phyloP scores from a whole-genome alignment of 2,888 invertebrate genomes.

The Gandaritis pyraliata region DNA sequence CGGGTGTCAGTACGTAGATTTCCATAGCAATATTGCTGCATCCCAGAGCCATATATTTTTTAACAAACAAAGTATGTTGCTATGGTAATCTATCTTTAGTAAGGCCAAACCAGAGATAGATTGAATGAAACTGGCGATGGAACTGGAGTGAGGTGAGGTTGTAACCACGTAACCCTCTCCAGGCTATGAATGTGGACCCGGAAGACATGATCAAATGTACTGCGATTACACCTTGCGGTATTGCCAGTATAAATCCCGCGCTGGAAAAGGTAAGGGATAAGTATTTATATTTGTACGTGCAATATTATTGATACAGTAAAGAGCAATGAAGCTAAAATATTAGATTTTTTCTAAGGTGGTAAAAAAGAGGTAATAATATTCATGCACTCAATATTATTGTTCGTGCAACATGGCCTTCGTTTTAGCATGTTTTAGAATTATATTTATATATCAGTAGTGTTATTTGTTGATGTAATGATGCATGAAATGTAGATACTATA shows the following conservation, averaged over 20 bases:
- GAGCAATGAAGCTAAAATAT: too few relatives aligned
- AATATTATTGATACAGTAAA: conserved; percentile 1
- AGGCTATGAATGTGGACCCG: conserved; percentile 78
- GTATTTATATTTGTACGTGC: not conserved
- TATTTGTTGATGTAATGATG: not conserved
- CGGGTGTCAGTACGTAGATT: too few relatives aligned
- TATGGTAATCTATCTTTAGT: not conserved
- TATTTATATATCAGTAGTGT: not conserved
- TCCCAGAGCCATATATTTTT: too few relatives aligned
- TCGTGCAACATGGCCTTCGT: not conserved
- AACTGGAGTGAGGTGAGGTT: conserved; percentile 25
- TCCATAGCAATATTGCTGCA: not conserved
- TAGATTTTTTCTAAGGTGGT: too few relatives aligned
- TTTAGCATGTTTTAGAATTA: conserved; percentile 11
- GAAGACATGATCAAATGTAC: conserved; percentile 80
- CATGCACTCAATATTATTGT: not conserved
- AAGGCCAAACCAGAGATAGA: not conserved
- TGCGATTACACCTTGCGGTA: conserved; percentile 75
- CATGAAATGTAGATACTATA: not conserved
- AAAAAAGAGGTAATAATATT: too few relatives aligned
- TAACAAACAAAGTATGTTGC: too few relatives aligned
- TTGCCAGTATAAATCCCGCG: conserved; percentile 69
- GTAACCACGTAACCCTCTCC: conserved; percentile 16
- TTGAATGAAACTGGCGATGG: not conserved
- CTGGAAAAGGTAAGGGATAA: conserved; percentile 67